phyloP scores from a whole-genome alignment of 2,113 vertebrate species.

The Lethenteron camtschaticum region DNA sequence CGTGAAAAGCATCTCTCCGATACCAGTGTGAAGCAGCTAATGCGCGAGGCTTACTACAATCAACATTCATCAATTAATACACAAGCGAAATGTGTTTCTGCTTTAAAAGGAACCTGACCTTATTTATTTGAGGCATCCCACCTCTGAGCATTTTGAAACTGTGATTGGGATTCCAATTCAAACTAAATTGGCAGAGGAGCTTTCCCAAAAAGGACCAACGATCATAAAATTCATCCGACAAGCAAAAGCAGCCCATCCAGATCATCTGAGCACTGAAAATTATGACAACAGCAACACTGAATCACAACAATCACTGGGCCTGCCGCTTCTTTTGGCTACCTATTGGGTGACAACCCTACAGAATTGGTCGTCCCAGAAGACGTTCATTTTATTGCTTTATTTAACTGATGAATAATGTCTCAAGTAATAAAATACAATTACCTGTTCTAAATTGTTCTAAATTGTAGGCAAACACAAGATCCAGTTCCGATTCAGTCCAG shows the following conservation, averaged over 20 bases:
- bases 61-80: no score
- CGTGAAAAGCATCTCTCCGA: conserved; percentile 5
- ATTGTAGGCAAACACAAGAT: neutral
- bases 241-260: neutral
- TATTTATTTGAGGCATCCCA: conserved; percentile 10
- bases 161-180: conserved; percentile 1
- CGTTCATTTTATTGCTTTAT: neutral
- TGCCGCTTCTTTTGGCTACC: neutral
- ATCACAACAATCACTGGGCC: conserved; percentile 2
- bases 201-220: conserved; percentile 9
- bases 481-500: no score
- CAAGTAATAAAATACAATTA: neutral
- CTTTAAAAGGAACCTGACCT: conserved; percentile 8
- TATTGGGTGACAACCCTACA: neutral
- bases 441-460: neutral
- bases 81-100: no score
- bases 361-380: conserved; percentile 1
- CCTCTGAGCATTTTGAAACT: conserved; percentile 9
- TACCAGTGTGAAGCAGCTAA: conserved; percentile 5
- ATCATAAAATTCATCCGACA: conserved; percentile 7
- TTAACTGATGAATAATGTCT: conserved; percentile 3
- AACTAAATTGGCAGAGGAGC: conserved; percentile 10
- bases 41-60: no score
- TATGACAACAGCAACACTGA: conserved; percentile 3
- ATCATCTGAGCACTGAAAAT: conserved; percentile 3